Conservation (phyloP, 2,797 vertebrate genomes). For the Leucoraja ocellata region DNA sequence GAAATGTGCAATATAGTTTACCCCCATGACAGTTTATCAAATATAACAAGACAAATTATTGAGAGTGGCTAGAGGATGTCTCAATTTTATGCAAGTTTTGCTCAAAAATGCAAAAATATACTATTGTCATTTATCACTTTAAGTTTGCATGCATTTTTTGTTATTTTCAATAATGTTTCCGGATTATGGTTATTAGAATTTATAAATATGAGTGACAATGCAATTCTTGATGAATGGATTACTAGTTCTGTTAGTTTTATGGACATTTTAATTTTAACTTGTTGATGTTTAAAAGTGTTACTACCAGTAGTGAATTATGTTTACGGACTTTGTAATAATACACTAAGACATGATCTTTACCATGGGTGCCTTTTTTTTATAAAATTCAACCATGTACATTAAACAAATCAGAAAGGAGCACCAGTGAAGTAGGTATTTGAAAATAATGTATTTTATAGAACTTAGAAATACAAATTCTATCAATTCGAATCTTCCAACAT, state of each 20-base stretch:
- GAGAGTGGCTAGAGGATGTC: neutral
- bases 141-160: too few relatives aligned
- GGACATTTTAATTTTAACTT: too few relatives aligned
- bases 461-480: neutral
- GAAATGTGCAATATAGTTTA: constrained; percentile 14
- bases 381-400: neutral
- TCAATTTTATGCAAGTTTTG: neutral
- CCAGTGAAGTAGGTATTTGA: neutral
- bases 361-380: neutral
- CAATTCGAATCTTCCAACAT: neutral
- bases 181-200: too few relatives aligned
- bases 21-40: neutral
- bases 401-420: neutral
- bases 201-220: too few relatives aligned
- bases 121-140: neutral
- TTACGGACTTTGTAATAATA: neutral
- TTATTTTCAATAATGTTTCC: neutral
- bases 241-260: neutral
- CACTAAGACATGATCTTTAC: neutral
- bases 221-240: neutral
- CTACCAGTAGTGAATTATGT: neutral
- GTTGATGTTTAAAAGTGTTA: neutral
- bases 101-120: neutral
- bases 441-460: neutral
- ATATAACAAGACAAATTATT: neutral